Percentiles rank a stretch among this genome's conserved stretches.
Conservation (phyloP, 1,140 invertebrate species). For the Oryctes rhinoceros region DNA sequence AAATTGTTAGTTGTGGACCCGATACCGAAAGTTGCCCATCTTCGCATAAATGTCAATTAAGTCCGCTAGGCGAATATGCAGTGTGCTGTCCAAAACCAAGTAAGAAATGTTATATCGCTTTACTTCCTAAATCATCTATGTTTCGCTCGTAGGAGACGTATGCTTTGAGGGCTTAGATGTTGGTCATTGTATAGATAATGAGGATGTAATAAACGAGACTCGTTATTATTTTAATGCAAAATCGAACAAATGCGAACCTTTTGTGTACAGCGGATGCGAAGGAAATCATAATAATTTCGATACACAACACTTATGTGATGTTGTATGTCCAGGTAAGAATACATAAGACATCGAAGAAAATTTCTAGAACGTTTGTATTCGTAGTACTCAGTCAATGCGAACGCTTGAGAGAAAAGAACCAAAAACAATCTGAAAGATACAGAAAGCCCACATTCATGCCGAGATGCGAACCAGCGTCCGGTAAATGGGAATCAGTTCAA, state of each 20-base stretch:
- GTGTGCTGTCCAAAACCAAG: slow-evolving; percentile 86
- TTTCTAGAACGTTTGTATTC: slow-evolving; percentile 43
- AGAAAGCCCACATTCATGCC: slow-evolving; percentile 78
- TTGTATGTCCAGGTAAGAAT: slow-evolving; percentile 75
- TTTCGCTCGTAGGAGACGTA: slow-evolving; percentile 70
- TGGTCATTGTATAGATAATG: slow-evolving; percentile 63
- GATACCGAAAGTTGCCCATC: slow-evolving; percentile 78
- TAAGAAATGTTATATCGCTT: not conserved
- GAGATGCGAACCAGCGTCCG: slow-evolving; percentile 74
- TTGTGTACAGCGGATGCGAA: slow-evolving; percentile 76
- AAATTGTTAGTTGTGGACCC: slow-evolving; percentile 75
- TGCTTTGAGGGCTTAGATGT: slow-evolving; percentile 80
- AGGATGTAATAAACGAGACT: slow-evolving; percentile 63
- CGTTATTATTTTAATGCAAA: slow-evolving; percentile 83
- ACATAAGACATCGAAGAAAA: slow-evolving; percentile 37
- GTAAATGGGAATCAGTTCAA: slow-evolving; percentile 82
- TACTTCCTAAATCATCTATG: not conserved
- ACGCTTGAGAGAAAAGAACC: slow-evolving; percentile 77
- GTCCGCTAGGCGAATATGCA: slow-evolving; percentile 79
- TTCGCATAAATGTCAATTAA: slow-evolving; percentile 83
- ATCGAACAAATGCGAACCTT: slow-evolving; percentile 77
- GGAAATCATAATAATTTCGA: slow-evolving; percentile 92
- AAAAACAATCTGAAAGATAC: slow-evolving; percentile 71
- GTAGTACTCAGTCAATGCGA: slow-evolving; percentile 81
- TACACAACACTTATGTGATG: slow-evolving; percentile 81